Evolutionary conservation across 2,797 vertebrate species (phyloP).

Genomic region (Heteromormyrus szaboi): DNA sequence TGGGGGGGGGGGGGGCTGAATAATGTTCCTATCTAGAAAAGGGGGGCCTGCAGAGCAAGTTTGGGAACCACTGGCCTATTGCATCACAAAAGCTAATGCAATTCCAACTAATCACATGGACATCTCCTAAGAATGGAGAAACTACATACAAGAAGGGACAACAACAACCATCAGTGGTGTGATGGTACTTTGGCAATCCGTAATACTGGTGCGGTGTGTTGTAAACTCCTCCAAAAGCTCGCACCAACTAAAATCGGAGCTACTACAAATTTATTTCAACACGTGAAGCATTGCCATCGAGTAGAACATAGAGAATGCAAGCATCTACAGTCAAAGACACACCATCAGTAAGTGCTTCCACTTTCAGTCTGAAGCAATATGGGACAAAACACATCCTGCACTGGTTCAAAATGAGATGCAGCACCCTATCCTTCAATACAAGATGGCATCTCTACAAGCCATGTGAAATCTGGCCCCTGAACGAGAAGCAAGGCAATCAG

Average conservation of each 20-base stretch:
- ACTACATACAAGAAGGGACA: not conserved
- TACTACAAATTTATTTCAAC: not conserved
- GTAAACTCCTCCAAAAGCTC: not conserved
- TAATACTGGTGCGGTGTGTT: not conserved
- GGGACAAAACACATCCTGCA: not conserved
- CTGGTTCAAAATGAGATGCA: not conserved
- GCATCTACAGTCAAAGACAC: not conserved
- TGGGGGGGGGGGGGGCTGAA: too few relatives aligned
- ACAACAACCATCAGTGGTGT: not conserved
- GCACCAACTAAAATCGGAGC: not conserved
- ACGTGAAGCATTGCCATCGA: not conserved
- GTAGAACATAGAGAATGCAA: not conserved
- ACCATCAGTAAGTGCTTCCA: not conserved
- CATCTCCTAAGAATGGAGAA: not conserved
- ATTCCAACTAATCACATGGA: not conserved
- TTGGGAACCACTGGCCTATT: not conserved
- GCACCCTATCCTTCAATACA: not conserved
- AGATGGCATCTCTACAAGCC: too few relatives aligned
- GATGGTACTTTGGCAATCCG: not conserved
- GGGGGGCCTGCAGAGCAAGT: too few relatives aligned
- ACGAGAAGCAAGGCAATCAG: not conserved
- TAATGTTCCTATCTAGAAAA: too few relatives aligned
- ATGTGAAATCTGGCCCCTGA: not conserved
- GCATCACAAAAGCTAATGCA: not conserved
- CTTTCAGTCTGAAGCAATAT: not conserved